Percentiles rank a stretch among this genome's conserved stretches.
phyloP scores from a whole-genome alignment of 2,888 invertebrate species.

The Dicycla oo region DNA sequence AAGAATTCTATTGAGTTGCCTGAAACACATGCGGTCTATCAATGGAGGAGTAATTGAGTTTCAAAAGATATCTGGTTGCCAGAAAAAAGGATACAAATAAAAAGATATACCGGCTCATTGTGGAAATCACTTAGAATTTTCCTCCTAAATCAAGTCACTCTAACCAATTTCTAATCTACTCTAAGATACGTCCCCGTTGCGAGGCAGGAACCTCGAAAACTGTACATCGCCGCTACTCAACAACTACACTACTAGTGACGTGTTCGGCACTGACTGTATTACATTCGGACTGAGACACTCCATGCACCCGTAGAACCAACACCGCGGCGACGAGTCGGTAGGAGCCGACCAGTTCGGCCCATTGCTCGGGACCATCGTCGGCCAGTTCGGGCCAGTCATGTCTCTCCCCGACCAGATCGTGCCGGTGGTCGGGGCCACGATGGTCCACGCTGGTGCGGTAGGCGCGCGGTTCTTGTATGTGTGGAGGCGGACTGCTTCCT shows the following conservation, averaged over 20 bases:
- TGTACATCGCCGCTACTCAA: neutral
- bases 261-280: slow-evolving; percentile 77
- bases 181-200: neutral
- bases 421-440: neutral
- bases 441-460: slow-evolving; percentile 24
- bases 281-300: slow-evolving; percentile 73
- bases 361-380: neutral
- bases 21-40: neutral
- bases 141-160: no score
- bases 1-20: neutral
- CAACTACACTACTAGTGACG: slow-evolving; percentile 38
- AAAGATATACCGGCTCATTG: neutral
- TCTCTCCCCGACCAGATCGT: neutral
- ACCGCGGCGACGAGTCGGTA: slow-evolving; percentile 39
- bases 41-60: neutral
- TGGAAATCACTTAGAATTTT: no score
- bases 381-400: neutral
- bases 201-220: neutral
- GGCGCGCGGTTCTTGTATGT: slow-evolving; percentile 28
- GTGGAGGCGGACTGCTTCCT: slow-evolving; percentile 44
- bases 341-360: slow-evolving; percentile 8
- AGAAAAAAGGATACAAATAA: neutral
- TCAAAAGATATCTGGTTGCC: no score
- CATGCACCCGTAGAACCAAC: slow-evolving; percentile 68
- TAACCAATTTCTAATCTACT: no score